Conservation (phyloP, 2,113 vertebrate genomes). For the Oncorhynchus gorbuscha region DNA sequence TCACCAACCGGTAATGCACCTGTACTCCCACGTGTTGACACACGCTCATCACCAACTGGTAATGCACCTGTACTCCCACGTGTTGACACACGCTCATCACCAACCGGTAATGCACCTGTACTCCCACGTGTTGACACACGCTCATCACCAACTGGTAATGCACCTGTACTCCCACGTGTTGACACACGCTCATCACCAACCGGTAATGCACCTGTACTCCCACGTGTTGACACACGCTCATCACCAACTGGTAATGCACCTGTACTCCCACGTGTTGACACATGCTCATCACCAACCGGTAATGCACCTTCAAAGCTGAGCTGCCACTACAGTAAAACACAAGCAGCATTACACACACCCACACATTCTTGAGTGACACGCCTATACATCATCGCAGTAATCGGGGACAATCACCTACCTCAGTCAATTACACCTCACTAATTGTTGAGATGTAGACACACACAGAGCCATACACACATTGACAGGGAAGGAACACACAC, state of each 20-base stretch:
- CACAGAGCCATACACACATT: neutral
- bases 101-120: too few species aligned
- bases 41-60: too few species aligned
- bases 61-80: too few species aligned
- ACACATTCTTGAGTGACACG: constrained; percentile 51
- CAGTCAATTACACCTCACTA: constrained; percentile 68
- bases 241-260: constrained; percentile 41
- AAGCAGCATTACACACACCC: constrained; percentile 42
- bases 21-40: too few species aligned
- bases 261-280: constrained; percentile 71
- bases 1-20: too few species aligned
- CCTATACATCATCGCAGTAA: constrained; percentile 58
- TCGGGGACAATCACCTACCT: constrained; percentile 52
- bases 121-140: too few species aligned
- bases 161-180: too few species aligned
- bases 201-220: too few species aligned
- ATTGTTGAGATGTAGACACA: constrained; percentile 58
- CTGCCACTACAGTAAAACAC: constrained; percentile 51
- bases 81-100: too few species aligned
- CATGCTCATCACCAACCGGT: constrained; percentile 60
- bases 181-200: too few species aligned
- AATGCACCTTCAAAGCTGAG: constrained; percentile 70
- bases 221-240: too few species aligned
- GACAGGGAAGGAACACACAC: neutral
- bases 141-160: too few species aligned